Evolutionary conservation across 2,888 invertebrate species (phyloP), one percentile per base, ranked within the genome.

Genomic region (Miltochrista miniata): DNA sequence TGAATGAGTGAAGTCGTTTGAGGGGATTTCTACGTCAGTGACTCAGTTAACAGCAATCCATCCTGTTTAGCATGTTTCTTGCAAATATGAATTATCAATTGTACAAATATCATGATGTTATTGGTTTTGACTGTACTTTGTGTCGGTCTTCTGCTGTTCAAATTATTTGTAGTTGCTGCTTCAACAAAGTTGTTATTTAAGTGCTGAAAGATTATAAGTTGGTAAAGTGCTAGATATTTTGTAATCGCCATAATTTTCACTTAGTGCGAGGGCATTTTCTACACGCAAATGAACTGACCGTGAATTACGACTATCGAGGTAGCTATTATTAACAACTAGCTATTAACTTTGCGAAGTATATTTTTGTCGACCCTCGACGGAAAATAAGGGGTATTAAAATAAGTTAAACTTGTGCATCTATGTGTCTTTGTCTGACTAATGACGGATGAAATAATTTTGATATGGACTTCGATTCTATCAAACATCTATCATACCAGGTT

Each of bases 241-340:
- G 48, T 50, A 54, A 61, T 55, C 62, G 72, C n/a, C 18, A 76
- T 74, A 74, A 79, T 74, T 76, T 72, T 73, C 74, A 69, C 60
- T 64, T 59, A 55, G 60, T 54, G 72, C 70, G 68, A 64, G 70
- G 62, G 48, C 62, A 64, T 63, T 75, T 76, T 76, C 72, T 59
- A 70, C 68, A 63, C 58, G 56, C 55, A 59, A 59, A 47, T 54
- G 55, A 66, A 64, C 58, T 67, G 59, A 58, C 68, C 72, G 71
- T 73, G 56, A 61, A 60, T 64, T 69, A n/a, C n/a, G n/a, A 68
- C 59, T 51, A 58, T 48, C 15, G 15, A 7, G 8, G 29, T 55
- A 54, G 59, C 68, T 61, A 63, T 68, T 60, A 59, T 51, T 52
- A 43, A 61, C 56, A 60, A 59, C 61, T 14, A 15, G 55, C 69